Base-by-base conservation (phyloP, 1,140 invertebrate genomes). In the Asobara japonica region DNA sequence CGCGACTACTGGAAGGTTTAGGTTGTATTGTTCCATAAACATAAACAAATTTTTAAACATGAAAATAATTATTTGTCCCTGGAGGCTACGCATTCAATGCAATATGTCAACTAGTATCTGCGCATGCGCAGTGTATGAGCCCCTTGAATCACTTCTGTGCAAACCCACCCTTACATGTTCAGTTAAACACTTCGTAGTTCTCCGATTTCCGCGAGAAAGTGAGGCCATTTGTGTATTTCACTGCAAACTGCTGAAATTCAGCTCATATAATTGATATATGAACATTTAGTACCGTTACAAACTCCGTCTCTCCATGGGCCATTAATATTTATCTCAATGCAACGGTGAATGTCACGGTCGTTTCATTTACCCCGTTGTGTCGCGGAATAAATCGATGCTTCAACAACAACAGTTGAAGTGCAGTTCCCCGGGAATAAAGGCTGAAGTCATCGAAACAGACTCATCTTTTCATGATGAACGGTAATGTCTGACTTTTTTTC, bases 341-440 rank as follows among this genome's bases (percentile, higher is more conserved):
- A 6, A 56, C 22, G 51, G 51, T 56, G 22, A 56, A 18, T 56
- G 41, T 0, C 18, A 45, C 41, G 22, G 51, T 56, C 18, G 13
- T 25, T 22, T 56, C 2, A 7, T 56, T 56, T 56, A 3, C 22
- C 22, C 11, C 51, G 22, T 56, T 61, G 65, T 73, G 27, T 45
- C 60, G 60, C 45, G 41, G 31, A 22, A 71, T 29, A 66, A 71
- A 65, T 67, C 74, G 65, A 76, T 76, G 74, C 74, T 76, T 73
- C 71, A 65, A 65, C 71, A 68, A 65, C 74, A 76, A 68, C 68
- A 76, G 16, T 62, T 73, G n/a, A 73, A 48, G 69, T 75, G 68
- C 69, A 56, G 25, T 30, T 29, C 73, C 68, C 61, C 73, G 45
- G 60, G 36, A 56, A 73, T 73, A 71, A 70, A 41, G 41, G 70